phyloP scores from a whole-genome alignment of 2,113 vertebrate species.

The Charadrius vociferus region DNA sequence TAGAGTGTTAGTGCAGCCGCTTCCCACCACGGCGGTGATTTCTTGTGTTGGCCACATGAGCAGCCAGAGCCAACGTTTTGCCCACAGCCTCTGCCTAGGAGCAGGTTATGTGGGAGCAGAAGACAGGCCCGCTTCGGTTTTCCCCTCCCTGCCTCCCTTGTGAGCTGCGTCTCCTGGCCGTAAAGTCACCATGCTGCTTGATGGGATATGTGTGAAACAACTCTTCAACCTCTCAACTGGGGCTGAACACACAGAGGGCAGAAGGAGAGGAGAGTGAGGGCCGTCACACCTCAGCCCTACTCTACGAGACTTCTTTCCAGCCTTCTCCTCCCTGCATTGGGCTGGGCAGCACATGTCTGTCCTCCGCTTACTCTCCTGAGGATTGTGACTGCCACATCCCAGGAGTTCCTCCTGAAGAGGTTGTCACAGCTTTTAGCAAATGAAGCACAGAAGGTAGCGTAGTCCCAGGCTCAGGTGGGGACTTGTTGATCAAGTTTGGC shows the following conservation, averaged over 20 bases:
- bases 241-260: background rate
- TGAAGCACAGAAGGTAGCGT: background rate
- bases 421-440: background rate
- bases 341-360: background rate
- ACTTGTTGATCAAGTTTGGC: background rate
- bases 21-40: background rate
- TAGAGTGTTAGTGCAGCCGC: background rate
- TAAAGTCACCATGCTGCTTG: background rate
- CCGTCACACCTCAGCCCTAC: background rate
- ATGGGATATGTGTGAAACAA: background rate
- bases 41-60: background rate
- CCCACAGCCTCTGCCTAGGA: background rate
- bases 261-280: background rate
- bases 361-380: background rate
- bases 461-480: background rate
- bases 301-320: background rate
- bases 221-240: background rate
- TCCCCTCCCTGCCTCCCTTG: background rate
- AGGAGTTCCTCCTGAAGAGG: background rate
- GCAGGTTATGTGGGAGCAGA: background rate
- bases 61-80: background rate
- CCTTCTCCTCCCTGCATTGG: background rate
- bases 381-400: background rate
- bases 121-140: rapidly evolving
- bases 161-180: rapidly evolving